These are phyloP conservation scores for Lypha dubia DNA, from an alignment of 2,888 invertebrate species.

Conservation along the genomic window DNA sequence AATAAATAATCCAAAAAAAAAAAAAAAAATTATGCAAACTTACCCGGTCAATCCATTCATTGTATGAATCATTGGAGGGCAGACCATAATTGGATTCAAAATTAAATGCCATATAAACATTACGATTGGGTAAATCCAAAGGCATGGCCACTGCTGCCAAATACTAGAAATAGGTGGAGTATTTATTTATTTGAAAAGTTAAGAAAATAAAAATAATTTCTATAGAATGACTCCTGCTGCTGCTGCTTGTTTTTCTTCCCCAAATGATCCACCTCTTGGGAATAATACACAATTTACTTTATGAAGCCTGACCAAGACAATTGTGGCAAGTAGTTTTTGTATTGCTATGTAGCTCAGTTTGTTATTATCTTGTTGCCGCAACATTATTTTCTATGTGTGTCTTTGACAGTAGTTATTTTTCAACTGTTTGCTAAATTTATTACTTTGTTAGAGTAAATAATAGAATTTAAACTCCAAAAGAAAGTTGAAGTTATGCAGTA, in stretches of 20 bases:
- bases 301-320: slow-evolving; percentile 17
- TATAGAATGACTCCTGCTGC: neutral
- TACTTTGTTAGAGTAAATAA: slow-evolving; percentile 21
- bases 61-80: slow-evolving; percentile 85
- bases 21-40: slow-evolving; percentile 76
- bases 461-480: slow-evolving; percentile 34
- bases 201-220: neutral
- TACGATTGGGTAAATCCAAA: slow-evolving; percentile 87
- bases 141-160: slow-evolving; percentile 89
- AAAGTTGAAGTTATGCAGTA: slow-evolving; percentile 24
- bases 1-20: no score
- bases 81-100: slow-evolving; percentile 88
- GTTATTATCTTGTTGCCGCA: slow-evolving; percentile 38
- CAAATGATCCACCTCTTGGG: slow-evolving; percentile 77
- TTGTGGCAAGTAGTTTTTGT: slow-evolving; percentile 50
- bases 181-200: neutral
- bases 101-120: slow-evolving; percentile 89
- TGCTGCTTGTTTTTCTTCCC: slow-evolving; percentile 72
- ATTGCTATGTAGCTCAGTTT: slow-evolving; percentile 41
- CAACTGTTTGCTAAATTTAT: slow-evolving; percentile 66
- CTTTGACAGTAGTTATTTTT: slow-evolving; percentile 53
- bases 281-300: slow-evolving; percentile 75
- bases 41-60: slow-evolving; percentile 85
- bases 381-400: slow-evolving; percentile 49
- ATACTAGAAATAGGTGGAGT: slow-evolving; percentile 83